Base-by-base conservation (phyloP, 1,140 invertebrate genomes). In the Apis cerana region DNA sequence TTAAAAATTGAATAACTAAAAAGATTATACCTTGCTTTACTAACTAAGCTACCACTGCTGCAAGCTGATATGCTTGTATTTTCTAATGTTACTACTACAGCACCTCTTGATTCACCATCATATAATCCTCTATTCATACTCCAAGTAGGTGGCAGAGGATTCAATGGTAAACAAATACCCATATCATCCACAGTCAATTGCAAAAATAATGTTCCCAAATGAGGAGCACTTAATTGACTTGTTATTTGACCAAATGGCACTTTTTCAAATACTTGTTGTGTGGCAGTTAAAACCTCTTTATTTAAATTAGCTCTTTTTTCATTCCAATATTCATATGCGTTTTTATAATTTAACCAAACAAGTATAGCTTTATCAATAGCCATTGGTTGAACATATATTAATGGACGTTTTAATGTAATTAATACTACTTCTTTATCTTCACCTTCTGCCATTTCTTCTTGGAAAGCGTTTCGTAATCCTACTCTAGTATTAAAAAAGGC, bases 271-370 rank as follows among this genome's bases (percentile, higher is more conserved):
- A 96, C 95, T 91, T 97, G 97, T 88, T 97, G 97, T 17, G 97
- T 97, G 13, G 98, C 97, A 69, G 96, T 96, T 17, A 97, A 93
- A 43, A 98, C 97, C 92, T 99, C 97, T 85, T 97, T 97, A 89
- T 98, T 98, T 3, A 98, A 94, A 91, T 97, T 97, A 0, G 97
- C 96, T 33, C 98, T 94, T 93, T 99, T 99, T 91, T 99, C 98
- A 86, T 98, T 99, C 98, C 99, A 99, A 94, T 99, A 99, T 91
- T 99, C 98, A 90, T 99, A 99, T 0, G 99, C 98, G 94, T 99
- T 99, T 94, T 99, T 99, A 91, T 99, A 99, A 94, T 99, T 99
- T 65, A 99, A 94, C 98, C 98, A 99, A 13, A 99, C 98, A 1
- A 99, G 95, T 82, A 99, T 99, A 50, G 98, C 98, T 92, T 98